Evolutionary conservation across 1,140 invertebrate species (phyloP).

Genomic region (Drosophila hydei): DNA sequence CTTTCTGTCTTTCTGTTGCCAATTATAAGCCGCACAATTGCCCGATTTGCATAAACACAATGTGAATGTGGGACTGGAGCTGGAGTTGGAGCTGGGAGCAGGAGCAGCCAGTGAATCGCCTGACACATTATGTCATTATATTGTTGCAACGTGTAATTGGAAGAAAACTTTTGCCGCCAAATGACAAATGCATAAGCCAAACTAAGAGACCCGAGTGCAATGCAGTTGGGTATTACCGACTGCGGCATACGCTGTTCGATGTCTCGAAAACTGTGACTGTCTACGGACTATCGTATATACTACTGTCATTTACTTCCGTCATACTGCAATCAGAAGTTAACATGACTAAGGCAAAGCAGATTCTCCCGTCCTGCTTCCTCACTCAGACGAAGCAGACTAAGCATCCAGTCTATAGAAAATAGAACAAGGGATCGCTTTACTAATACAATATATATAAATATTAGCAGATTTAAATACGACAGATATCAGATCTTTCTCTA

Average conservation of each 20-base stretch:
- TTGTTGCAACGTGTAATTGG: slow-evolving; percentile 79
- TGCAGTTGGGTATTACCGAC: not conserved
- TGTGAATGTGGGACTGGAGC: not conserved
- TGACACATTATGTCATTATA: slow-evolving; percentile 78
- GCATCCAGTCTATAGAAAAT: not conserved
- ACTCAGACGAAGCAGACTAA: no score
- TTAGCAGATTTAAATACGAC: no score
- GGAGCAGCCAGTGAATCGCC: slow-evolving; percentile 21
- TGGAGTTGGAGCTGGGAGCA: slow-evolving; percentile 5
- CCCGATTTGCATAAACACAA: slow-evolving; percentile 29
- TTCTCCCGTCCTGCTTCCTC: no score
- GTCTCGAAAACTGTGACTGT: not conserved
- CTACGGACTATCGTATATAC: no score
- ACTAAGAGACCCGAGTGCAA: slow-evolving; percentile 38
- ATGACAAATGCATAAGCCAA: slow-evolving; percentile 72
- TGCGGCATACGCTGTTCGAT: not conserved
- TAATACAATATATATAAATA: no score
- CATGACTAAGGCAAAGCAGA: no score
- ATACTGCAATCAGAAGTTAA: no score
- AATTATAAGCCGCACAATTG: slow-evolving; percentile 21
- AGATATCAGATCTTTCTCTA: no score
- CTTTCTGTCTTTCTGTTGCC: no score
- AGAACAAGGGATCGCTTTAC: no score
- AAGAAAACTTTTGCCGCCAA: slow-evolving; percentile 76
- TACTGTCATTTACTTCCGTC: no score